Percentiles rank a stretch among this genome's conserved stretches.
These are phyloP conservation scores for Nasonia giraulti DNA, from an alignment of 1,140 invertebrate species.

Conservation along the genomic window DNA sequence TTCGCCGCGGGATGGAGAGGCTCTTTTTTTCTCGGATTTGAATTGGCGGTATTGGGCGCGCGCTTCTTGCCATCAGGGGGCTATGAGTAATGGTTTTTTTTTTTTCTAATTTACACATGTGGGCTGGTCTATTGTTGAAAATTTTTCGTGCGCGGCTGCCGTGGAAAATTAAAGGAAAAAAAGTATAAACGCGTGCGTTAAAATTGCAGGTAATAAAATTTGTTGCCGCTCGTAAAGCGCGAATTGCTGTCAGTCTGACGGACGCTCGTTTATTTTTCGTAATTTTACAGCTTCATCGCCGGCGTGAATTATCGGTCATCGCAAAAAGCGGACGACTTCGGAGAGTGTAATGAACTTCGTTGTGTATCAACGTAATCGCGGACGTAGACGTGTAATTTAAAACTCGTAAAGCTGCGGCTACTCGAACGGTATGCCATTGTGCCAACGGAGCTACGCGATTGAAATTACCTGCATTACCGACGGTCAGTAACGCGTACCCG, in stretches of 20 bases:
- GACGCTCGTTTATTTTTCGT: neutral
- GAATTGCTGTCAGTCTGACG: too few relatives aligned
- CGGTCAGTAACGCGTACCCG: too few relatives aligned
- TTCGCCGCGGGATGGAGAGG: neutral
- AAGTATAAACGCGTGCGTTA: neutral
- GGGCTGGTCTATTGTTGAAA: neutral
- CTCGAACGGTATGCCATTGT: too few relatives aligned
- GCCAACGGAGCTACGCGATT: too few relatives aligned
- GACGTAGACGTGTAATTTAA: too few relatives aligned
- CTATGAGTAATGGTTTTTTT: neutral
- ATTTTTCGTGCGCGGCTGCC: neutral
- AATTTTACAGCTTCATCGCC: neutral
- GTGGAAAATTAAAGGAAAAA: neutral
- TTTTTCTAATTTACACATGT: neutral
- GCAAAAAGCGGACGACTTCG: neutral
- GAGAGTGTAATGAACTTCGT: too few relatives aligned
- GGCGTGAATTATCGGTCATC: neutral
- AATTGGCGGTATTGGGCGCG: conserved; percentile 26
- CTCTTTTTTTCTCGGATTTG: conserved; percentile 14
- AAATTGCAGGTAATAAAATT: too few relatives aligned
- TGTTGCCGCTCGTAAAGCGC: too few relatives aligned
- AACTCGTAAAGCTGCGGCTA: too few relatives aligned
- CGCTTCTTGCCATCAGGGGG: too few relatives aligned
- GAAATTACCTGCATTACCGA: too few relatives aligned
- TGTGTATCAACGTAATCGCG: too few relatives aligned